Conservation (phyloP, 2,888 invertebrate genomes). For the Hyposoter didymator region DNA sequence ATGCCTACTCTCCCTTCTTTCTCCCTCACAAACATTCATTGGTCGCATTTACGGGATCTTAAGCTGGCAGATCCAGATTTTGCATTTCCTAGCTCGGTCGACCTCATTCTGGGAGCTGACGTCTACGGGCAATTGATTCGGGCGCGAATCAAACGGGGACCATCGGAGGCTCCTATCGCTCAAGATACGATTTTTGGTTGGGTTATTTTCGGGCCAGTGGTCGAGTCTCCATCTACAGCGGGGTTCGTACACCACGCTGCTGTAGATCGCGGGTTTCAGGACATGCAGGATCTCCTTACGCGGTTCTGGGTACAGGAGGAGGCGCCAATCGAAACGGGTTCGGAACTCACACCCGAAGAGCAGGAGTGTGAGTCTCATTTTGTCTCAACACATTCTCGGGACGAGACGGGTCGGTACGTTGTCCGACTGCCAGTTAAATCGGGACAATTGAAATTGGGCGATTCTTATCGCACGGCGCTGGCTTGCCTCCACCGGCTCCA, state of each 20-base stretch:
- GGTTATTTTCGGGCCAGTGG: conserved; percentile 40
- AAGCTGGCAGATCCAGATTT: conserved; percentile 53
- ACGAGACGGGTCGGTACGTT: conserved; percentile 10
- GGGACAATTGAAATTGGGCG: background rate
- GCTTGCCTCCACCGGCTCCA: background rate
- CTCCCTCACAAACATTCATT: too few relatives aligned
- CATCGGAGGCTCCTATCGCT: conserved; percentile 33
- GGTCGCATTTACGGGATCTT: conserved; percentile 7
- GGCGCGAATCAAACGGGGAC: conserved; percentile 18
- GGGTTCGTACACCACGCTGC: background rate
- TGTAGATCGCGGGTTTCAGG: conserved; percentile 5
- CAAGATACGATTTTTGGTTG: conserved; percentile 55
- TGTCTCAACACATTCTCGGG: conserved; percentile 21
- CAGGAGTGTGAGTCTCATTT: conserved; percentile 49
- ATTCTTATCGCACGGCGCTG: conserved; percentile 13
- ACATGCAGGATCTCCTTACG: conserved; percentile 32
- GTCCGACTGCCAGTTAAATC: conserved; percentile 7
- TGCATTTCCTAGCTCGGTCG: background rate
- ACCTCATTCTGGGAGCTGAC: conserved; percentile 51
- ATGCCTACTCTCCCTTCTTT: too few relatives aligned
- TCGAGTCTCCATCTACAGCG: background rate
- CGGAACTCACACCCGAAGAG: conserved; percentile 28
- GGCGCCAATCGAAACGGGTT: background rate
- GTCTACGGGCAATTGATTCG: conserved; percentile 45
- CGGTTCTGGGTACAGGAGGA: conserved; percentile 52